Evolutionary conservation across 2,797 vertebrate genomes (phyloP).

Genomic region (Myotis planiceps): DNA sequence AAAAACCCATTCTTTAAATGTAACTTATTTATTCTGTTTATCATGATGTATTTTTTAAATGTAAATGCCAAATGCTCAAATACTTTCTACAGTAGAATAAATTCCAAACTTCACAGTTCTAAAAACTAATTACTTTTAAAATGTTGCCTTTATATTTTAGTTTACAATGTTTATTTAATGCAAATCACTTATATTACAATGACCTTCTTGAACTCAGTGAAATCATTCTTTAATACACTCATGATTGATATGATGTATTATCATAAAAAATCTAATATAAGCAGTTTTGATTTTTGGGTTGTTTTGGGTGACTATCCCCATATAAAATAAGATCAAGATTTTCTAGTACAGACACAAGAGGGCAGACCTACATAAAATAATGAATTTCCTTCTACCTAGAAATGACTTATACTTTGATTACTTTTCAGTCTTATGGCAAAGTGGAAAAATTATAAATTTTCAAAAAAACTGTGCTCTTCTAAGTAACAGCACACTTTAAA

Average conservation of each 20-base stretch:
- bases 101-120: slow-evolving; percentile 31
- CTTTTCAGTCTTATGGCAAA: slow-evolving; percentile 23
- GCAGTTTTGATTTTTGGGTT: slow-evolving; percentile 33
- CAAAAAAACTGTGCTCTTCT: not conserved
- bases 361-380: slow-evolving; percentile 46
- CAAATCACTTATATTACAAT: slow-evolving; percentile 3
- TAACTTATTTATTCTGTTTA: slow-evolving; percentile 38
- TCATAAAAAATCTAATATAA: slow-evolving; percentile 53
- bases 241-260: not conserved
- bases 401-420: not conserved
- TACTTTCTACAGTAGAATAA: not conserved
- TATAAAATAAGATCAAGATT: slow-evolving; percentile 33
- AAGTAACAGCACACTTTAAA: slow-evolving; percentile 47
- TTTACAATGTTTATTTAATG: slow-evolving; percentile 24
- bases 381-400: slow-evolving; percentile 1
- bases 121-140: slow-evolving; percentile 39
- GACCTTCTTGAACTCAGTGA: slow-evolving; percentile 17
- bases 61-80: slow-evolving; percentile 51
- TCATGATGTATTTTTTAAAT: not conserved
- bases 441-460: not conserved
- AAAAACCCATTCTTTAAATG: slow-evolving; percentile 33
- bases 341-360: slow-evolving; percentile 52
- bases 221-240: slow-evolving; percentile 6
- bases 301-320: not conserved
- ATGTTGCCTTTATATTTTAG: slow-evolving; percentile 46